These are phyloP conservation scores for Atethmia centrago DNA, from an alignment of 2,888 invertebrate genomes.

Conservation along the genomic window DNA sequence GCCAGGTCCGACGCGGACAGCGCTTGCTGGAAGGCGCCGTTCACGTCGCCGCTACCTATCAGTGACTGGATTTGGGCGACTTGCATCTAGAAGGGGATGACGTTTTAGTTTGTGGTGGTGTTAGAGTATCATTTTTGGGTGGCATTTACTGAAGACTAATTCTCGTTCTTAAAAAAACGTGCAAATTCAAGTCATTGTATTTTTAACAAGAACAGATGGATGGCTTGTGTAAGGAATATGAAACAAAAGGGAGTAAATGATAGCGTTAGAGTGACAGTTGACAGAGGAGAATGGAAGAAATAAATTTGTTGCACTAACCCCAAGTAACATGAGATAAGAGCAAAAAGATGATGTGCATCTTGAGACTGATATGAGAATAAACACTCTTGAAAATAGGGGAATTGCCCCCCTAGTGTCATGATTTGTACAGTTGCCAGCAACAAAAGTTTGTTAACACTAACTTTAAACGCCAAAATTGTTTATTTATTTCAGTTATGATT, in stretches of 20 bases:
- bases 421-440: background rate
- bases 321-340: background rate
- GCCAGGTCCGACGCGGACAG: conserved; percentile 96
- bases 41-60: conserved; percentile 93
- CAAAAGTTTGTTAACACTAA: background rate
- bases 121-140: background rate
- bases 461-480: background rate
- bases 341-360: background rate
- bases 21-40: conserved; percentile 97
- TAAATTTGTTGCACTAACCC: background rate
- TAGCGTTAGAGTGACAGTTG: background rate
- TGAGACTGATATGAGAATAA: background rate
- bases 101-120: background rate
- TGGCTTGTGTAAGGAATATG: background rate
- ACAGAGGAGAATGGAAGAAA: background rate
- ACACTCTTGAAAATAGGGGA: background rate
- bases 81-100: conserved; percentile 83
- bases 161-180: background rate
- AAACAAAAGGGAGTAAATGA: background rate
- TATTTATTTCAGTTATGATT: background rate
- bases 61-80: conserved; percentile 93
- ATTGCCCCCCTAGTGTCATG: background rate
- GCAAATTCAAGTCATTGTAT: background rate
- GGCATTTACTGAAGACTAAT: background rate
- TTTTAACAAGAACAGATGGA: background rate